A percentile compares a stretch with the other conserved stretches of the same genome.
Evolutionary conservation across 2,797 vertebrate genomes (phyloP).

Genomic region (Acanthurus leucopareius): DNA sequence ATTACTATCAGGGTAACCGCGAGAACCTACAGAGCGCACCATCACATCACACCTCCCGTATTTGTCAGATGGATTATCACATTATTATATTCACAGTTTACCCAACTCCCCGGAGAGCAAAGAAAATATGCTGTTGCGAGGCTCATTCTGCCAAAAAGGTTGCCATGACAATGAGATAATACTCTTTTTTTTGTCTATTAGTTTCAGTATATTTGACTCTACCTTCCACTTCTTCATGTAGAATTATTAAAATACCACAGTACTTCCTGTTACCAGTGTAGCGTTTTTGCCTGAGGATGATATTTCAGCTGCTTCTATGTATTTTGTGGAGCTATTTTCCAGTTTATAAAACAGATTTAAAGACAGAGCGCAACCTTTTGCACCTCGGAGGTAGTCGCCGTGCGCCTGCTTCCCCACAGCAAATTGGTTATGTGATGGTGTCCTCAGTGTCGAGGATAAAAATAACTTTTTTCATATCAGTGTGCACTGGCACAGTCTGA

Average conservation of each 20-base stretch:
- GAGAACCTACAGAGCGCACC: slow-evolving; percentile 47
- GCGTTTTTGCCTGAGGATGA: slow-evolving; percentile 20
- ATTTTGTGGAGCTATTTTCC: slow-evolving; percentile 24
- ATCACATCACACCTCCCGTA: slow-evolving; percentile 73
- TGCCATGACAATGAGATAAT: slow-evolving; percentile 76
- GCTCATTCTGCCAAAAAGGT: slow-evolving; percentile 71
- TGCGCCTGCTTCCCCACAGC: slow-evolving; percentile 14
- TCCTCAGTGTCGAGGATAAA: slow-evolving; percentile 22
- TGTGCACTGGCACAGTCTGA: slow-evolving; percentile 1
- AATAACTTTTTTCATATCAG: slow-evolving; percentile 11
- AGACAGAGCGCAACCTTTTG: slow-evolving; percentile 18
- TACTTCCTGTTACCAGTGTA: slow-evolving; percentile 24
- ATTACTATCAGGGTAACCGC: slow-evolving; percentile 40
- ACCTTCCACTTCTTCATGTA: slow-evolving; percentile 13
- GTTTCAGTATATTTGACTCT: slow-evolving; percentile 42
- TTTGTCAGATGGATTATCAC: slow-evolving; percentile 80
- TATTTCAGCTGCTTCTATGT: slow-evolving; percentile 8
- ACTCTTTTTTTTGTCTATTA: slow-evolving; percentile 12
- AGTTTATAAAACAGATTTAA: slow-evolving; percentile 40
- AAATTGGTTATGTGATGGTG: slow-evolving; percentile 38
- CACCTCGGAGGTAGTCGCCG: slow-evolving; percentile 11
- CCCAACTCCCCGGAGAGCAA: slow-evolving; percentile 70
- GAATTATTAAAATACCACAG: slow-evolving; percentile 34
- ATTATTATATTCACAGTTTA: slow-evolving; percentile 83
- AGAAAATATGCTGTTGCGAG: slow-evolving; percentile 61